phyloP scores from a whole-genome alignment of 1,140 invertebrate genomes.

The Zeugodacus cucurbitae region DNA sequence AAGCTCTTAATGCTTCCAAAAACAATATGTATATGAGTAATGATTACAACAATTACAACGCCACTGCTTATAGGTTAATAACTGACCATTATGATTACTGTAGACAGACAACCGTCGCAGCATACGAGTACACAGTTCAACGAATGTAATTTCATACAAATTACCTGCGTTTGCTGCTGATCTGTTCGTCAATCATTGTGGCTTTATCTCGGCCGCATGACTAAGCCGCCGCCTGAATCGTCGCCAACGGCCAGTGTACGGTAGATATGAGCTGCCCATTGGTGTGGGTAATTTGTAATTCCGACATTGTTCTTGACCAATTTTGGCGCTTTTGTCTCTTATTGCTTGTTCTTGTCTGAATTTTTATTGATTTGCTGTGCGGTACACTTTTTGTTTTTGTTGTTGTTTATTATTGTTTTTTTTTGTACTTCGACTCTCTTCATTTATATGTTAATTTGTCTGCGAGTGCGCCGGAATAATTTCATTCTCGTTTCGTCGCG shows the following conservation, averaged over 20 bases:
- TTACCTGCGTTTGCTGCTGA: background rate
- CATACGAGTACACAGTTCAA: too few relatives aligned
- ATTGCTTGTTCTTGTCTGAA: background rate
- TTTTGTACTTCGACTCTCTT: background rate
- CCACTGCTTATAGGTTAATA: background rate
- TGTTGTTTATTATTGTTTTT: background rate
- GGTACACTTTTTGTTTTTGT: background rate
- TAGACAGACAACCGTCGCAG: too few relatives aligned
- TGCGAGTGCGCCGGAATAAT: background rate
- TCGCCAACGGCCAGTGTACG: background rate
- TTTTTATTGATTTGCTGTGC: conserved; percentile 12
- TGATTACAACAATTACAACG: background rate
- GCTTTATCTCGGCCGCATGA: conserved; percentile 7
- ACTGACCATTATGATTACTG: too few relatives aligned
- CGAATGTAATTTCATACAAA: background rate
- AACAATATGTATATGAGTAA: background rate
- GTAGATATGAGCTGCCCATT: background rate
- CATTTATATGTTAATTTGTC: conserved; percentile 11
- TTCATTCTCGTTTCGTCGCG: background rate
- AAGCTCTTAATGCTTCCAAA: too few relatives aligned
- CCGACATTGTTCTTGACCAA: conserved; percentile 19
- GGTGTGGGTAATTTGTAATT: conserved; percentile 24
- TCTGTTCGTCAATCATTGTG: conserved; percentile 9
- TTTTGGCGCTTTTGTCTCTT: background rate
- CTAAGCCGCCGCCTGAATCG: background rate